Evolutionary conservation across 2,888 invertebrate species (phyloP), one percentile per base, ranked within the genome.

Genomic region (Agrilus biguttatus): DNA sequence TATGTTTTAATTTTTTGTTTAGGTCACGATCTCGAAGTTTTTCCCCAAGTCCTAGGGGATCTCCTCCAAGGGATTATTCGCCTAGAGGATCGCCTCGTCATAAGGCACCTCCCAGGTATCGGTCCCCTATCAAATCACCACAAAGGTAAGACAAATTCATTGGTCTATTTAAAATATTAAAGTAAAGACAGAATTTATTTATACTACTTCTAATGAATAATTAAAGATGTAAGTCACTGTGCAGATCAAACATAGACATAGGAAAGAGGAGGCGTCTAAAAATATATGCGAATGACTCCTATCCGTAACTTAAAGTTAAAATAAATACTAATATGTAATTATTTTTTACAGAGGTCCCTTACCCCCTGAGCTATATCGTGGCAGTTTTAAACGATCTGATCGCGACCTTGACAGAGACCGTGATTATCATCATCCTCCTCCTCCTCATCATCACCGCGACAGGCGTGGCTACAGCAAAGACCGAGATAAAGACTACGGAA

Each of bases 1-100:
- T 3, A 17, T 17, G 17, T 17, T 13, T 44, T 40, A 44, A 63
- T n/a, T n/a, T n/a, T n/a, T n/a, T n/a, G n/a, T 64, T 28, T 66
- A 79, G 80, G 61, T 79, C 80, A 50, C 73, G 80, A 47, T 80
- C 80, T 14, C 65, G 75, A 49, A 80, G 80, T 23, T 71, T 71
- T 46, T 73, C 73, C 49, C 70, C 77, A 62, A 65, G 77, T 63
- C 54, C 75, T 58, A 56, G 61, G 66, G 61, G 66, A 42, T 67
- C 71, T 45, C 61, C 62, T 40, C 57, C 58, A 51, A 55, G 62
- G 52, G 60, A 62, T 42, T 60, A 59, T 50, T 61, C 65, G 19
- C 60, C 63, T 45, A 58, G 63, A 52, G 57, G 59, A 33, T 59
- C 61, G 37, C 59, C 62, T 37, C 48, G 48, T 33, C 51, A 53